These are phyloP conservation scores for Nerophis lumbriciformis DNA, from an alignment of 2,113 vertebrate species.

Conservation along the genomic window DNA sequence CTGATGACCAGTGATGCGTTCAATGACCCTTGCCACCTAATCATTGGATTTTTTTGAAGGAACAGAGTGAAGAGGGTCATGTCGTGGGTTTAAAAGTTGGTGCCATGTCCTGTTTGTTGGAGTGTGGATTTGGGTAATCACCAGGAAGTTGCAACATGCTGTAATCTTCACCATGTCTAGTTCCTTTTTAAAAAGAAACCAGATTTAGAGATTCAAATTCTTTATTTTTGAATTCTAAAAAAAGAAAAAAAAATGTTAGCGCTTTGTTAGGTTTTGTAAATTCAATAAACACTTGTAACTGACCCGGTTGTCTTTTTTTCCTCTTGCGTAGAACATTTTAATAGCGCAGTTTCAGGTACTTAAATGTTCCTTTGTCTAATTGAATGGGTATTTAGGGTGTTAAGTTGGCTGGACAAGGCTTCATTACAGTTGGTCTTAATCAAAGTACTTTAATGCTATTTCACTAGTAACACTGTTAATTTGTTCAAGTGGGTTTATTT, in stretches of 20 bases:
- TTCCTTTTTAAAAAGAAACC: not conserved
- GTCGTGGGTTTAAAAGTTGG: not conserved
- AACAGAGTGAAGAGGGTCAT: not conserved
- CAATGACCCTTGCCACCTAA: not conserved
- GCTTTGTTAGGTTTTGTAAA: constrained; percentile 26
- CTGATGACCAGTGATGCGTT: not conserved
- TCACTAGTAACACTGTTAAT: no score
- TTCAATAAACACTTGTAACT: constrained; percentile 38
- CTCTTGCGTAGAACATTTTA: not conserved
- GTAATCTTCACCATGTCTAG: not conserved
- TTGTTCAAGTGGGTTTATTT: no score
- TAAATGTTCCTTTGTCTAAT: not conserved
- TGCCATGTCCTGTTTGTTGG: not conserved
- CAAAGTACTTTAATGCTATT: no score
- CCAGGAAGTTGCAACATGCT: constrained; percentile 6
- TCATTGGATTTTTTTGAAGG: not conserved
- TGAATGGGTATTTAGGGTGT: not conserved
- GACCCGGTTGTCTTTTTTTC: not conserved
- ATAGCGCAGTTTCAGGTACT: not conserved
- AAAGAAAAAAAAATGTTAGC: not conserved
- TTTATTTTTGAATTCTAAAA: not conserved
- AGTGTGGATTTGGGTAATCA: constrained; percentile 1
- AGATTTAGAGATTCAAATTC: not conserved
- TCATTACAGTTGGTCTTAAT: not conserved
- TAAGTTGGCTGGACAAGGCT: no score